Evolutionary conservation across 2,888 invertebrate genomes (phyloP).

Genomic region (Agrotis clavis): DNA sequence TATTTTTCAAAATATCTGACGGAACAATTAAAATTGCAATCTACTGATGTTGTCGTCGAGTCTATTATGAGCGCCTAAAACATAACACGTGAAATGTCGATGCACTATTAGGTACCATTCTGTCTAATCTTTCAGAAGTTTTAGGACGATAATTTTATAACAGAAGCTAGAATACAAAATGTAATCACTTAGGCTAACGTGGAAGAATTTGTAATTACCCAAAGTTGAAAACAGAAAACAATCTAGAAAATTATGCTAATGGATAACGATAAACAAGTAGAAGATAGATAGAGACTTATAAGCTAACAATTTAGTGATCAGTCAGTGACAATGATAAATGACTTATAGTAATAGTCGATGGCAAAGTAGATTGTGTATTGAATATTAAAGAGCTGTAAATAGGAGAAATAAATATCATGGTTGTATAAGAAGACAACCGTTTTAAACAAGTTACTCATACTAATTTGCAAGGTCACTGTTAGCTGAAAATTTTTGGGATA

Average conservation of each 20-base stretch:
- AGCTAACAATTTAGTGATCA: not conserved
- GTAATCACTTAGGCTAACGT: conserved; percentile 16
- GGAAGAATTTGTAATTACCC: conserved; percentile 7
- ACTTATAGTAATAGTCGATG: not conserved
- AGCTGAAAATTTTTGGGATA: too few species aligned
- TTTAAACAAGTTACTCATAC: too few species aligned
- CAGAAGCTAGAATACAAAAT: conserved; percentile 17
- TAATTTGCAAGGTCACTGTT: too few species aligned
- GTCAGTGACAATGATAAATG: conserved; percentile 1
- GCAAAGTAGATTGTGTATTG: not conserved
- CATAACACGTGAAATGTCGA: too few species aligned
- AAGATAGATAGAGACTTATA: not conserved
- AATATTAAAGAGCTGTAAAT: not conserved
- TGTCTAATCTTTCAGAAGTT: too few species aligned
- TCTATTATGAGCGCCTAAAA: too few species aligned
- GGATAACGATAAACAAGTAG: conserved; percentile 30
- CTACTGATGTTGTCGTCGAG: too few species aligned
- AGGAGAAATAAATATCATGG: not conserved
- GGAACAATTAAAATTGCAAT: too few species aligned
- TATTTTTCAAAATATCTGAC: too few species aligned
- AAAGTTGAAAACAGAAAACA: conserved; percentile 17
- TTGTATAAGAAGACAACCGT: not conserved
- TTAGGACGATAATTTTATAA: too few species aligned
- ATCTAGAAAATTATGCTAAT: conserved; percentile 27
- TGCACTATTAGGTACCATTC: too few species aligned